Percentiles rank a stretch among this genome's conserved stretches.
Evolutionary conservation across 2,888 invertebrate species (phyloP).

Genomic region (Heteropelma amictum): DNA sequence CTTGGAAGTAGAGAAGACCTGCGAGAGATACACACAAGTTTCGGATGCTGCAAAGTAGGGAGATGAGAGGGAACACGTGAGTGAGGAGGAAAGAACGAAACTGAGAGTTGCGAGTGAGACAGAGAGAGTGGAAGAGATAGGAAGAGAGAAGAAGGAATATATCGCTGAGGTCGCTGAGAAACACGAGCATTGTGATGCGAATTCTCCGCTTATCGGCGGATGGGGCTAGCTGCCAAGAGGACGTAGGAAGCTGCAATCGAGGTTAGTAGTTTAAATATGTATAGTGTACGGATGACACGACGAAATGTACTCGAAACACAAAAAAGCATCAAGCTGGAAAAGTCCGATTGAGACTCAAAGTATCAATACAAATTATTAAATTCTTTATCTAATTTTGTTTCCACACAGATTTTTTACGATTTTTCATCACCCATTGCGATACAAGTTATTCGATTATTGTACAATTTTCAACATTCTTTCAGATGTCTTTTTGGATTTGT

Average conservation of each 20-base stretch:
- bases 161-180: slow-evolving; percentile 47
- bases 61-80: not conserved
- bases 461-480: too few species aligned
- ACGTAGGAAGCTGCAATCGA: slow-evolving; percentile 69
- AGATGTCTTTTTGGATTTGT: too few species aligned
- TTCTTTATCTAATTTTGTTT: too few species aligned
- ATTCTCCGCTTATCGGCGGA: slow-evolving; percentile 59
- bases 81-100: not conserved
- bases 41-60: slow-evolving; percentile 27
- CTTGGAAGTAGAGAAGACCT: slow-evolving; percentile 29
- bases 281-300: not conserved
- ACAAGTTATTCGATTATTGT: too few species aligned
- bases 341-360: too few species aligned
- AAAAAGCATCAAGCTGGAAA: too few species aligned
- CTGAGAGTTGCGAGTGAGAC: too few species aligned
- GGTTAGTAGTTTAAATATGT: slow-evolving; percentile 60
- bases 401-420: too few species aligned
- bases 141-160: slow-evolving; percentile 36
- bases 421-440: too few species aligned
- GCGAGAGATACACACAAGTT: slow-evolving; percentile 27
- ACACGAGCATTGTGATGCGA: slow-evolving; percentile 53
- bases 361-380: too few species aligned
- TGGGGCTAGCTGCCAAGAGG: slow-evolving; percentile 66
- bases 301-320: too few species aligned
- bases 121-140: slow-evolving; percentile 1